Base-by-base conservation (phyloP, 2,888 invertebrate species). In the Lamellibrachia columna region DNA sequence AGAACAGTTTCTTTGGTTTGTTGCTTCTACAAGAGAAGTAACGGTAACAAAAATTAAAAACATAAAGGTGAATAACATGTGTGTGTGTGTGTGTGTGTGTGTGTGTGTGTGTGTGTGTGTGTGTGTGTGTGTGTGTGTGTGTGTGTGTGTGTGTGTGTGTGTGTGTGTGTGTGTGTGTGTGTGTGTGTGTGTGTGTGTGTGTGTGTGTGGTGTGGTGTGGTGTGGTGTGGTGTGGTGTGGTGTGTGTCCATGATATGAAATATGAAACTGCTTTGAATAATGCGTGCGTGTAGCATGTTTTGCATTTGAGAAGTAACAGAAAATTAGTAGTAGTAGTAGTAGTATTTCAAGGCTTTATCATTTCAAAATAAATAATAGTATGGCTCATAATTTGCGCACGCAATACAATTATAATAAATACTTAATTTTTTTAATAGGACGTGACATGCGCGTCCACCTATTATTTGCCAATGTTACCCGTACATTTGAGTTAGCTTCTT, bases 401-500 rank as follows among this genome's bases (percentile, higher is more conserved):
- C 40, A 40, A 40, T 40, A 40, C 0, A 40, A 60, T 60, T 11
- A 60, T 60, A 60, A 60, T 60, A 15, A 75, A 22, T 22, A 22
- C 1, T 15, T 75, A 40, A 0, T 40, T 40, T 40, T 40, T 40
- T 40, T 40, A 40, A 40, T 40, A 40, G 75, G 75, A 75, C 75
- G 75, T 75, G 75, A 75, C 75, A 75, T 75, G 22, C 22, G 6
- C 22, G 75, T 22, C n/a, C n/a, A 15, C 22, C 6, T 75, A 15
- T n/a, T 75, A 15, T 75, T 11, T 28, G 28, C 52, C 28, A 75
- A 92, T 52, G 40, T 52, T 9, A 40, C 11, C 91, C 60, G n/a
- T 52, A 93, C 93, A 53, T 92, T 92, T 58, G 40, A 40, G 15
- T 92, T 91, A 53, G 28, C 53, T 58, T 90, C 92, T 52, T 93